phyloP scores from a whole-genome alignment of 2,888 invertebrate species.

The Girardia tigrina region DNA sequence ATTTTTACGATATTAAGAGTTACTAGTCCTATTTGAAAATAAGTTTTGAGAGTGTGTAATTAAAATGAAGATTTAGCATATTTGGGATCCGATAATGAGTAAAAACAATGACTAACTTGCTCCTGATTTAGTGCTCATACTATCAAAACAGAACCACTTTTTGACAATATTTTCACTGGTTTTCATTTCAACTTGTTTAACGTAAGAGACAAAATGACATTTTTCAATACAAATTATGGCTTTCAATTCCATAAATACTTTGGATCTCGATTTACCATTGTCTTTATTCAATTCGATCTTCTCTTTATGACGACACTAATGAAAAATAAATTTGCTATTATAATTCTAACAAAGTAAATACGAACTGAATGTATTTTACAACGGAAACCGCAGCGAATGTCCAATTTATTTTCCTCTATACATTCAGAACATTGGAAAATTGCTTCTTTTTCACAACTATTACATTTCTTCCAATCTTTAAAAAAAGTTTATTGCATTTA shows the following conservation, averaged over 20 bases:
- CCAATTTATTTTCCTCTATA: background rate
- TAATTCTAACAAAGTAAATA: background rate
- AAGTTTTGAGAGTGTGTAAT: too few species aligned
- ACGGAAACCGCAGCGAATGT: background rate
- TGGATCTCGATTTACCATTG: background rate
- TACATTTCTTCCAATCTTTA: background rate
- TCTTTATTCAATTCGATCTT: background rate
- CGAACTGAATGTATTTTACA: background rate
- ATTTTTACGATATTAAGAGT: too few species aligned
- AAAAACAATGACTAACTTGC: too few species aligned
- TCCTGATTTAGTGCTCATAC: too few species aligned
- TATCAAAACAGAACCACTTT: too few species aligned
- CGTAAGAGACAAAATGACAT: slow-evolving; percentile 10
- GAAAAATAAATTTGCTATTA: too few species aligned
- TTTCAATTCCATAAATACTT: background rate
- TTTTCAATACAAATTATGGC: slow-evolving; percentile 1
- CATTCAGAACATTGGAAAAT: background rate
- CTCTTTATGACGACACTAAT: background rate
- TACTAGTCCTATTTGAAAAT: too few species aligned
- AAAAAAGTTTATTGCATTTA: background rate
- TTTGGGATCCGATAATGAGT: too few species aligned
- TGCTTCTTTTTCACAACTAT: background rate
- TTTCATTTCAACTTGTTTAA: background rate
- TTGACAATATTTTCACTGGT: too few species aligned
- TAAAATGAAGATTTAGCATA: too few species aligned